Percentiles rank a stretch among this genome's conserved stretches.
phyloP scores from a whole-genome alignment of 2,797 vertebrate species.

The Octomys mimax region DNA sequence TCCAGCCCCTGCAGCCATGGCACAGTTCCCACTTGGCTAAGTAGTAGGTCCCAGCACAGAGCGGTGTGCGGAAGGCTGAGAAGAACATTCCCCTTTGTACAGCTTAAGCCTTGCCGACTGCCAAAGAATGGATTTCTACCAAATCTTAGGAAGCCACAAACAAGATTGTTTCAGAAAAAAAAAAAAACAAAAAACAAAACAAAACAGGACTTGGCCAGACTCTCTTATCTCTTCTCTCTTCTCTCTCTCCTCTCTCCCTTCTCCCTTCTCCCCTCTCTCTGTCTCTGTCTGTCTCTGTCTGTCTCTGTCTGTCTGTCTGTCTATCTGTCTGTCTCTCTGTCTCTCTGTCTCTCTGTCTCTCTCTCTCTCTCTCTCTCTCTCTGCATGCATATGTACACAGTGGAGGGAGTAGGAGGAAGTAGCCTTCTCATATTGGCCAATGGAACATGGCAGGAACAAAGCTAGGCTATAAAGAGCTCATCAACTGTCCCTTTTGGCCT shows the following conservation, averaged over 20 bases:
- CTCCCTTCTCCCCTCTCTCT: too few relatives aligned
- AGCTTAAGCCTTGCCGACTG: background rate
- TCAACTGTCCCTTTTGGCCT: background rate
- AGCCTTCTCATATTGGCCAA: background rate
- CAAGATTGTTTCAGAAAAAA: background rate
- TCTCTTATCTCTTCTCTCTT: too few relatives aligned
- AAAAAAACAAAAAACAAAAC: background rate
- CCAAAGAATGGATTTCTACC: background rate
- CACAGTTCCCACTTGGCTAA: background rate
- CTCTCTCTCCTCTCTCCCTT: too few relatives aligned
- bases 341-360: too few relatives aligned
- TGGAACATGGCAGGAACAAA: background rate
- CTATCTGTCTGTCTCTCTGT: background rate
- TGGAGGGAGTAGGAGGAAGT: background rate
- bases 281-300: background rate
- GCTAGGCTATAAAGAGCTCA: background rate
- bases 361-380: rapidly evolving
- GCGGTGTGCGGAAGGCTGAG: rapidly evolving
- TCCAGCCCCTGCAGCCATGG: background rate
- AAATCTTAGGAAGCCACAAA: background rate
- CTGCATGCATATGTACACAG: background rate
- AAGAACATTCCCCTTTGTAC: background rate
- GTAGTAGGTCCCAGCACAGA: background rate
- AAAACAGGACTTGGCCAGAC: background rate
- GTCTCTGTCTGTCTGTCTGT: background rate